phyloP scores from a whole-genome alignment of 2,113 vertebrate genomes.

The Cygnus buccinator region DNA sequence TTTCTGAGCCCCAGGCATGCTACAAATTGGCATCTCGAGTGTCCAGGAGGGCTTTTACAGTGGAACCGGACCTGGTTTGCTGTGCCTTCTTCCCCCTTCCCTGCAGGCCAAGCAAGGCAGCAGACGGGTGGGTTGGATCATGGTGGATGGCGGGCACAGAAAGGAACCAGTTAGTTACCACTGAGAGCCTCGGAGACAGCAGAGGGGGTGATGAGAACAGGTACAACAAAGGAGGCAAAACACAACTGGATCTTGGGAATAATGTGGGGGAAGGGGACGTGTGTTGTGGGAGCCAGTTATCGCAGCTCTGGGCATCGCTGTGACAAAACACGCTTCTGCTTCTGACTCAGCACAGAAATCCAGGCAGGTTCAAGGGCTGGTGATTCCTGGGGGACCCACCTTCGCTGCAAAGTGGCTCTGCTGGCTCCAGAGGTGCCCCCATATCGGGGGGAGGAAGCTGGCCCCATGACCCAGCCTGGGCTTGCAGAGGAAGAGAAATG shows the following conservation, averaged over 20 bases:
- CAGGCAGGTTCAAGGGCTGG: not conserved
- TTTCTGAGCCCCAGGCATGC: not conserved
- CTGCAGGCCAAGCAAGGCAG: not conserved
- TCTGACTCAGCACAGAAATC: not conserved
- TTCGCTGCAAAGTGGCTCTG: not conserved
- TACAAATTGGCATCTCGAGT: not conserved
- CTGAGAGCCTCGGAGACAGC: not conserved
- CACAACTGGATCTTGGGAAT: not conserved
- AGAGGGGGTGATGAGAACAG: not conserved
- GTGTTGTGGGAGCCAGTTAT: not conserved
- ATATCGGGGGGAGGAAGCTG: not conserved
- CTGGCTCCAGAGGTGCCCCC: not conserved
- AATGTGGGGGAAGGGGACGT: not conserved
- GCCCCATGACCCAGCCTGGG: not conserved
- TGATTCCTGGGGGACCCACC: not conserved
- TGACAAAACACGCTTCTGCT: not conserved
- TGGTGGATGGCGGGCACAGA: not conserved
- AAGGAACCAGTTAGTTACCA: not conserved
- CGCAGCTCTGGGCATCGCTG: not conserved
- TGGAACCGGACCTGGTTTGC: not conserved
- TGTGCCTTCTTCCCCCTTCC: not conserved
- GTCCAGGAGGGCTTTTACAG: not conserved
- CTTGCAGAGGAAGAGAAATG: not conserved
- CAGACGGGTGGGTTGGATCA: not conserved
- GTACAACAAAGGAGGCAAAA: not conserved